A percentile compares a stretch with the other conserved stretches of the same genome.
phyloP scores from a whole-genome alignment of 1,140 invertebrate genomes.

The Triops cancriformis region DNA sequence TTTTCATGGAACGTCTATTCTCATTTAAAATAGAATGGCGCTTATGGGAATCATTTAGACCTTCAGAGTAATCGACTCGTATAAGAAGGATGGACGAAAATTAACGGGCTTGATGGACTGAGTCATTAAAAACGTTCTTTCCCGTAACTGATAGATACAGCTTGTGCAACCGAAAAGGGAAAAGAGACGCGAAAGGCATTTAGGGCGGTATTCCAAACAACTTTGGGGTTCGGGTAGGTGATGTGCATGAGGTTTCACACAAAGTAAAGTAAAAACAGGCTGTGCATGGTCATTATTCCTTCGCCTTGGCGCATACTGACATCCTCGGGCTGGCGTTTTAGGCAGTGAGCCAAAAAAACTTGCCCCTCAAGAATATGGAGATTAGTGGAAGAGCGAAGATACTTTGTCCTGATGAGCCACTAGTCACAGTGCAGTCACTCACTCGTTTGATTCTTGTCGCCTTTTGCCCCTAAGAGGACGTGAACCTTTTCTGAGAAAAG shows the following conservation, averaged over 20 bases:
- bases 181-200: neutral
- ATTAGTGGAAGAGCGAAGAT: neutral
- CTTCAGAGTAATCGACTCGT: neutral
- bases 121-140: neutral
- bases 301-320: neutral
- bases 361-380: neutral
- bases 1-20: neutral
- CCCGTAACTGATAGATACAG: neutral
- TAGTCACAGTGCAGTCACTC: neutral
- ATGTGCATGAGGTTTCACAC: constrained; percentile 13
- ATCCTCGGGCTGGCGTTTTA: neutral
- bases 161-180: neutral
- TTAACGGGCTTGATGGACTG: neutral
- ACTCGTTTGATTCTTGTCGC: neutral
- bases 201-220: constrained; percentile 5
- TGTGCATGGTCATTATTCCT: constrained; percentile 13
- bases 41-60: neutral
- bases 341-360: neutral
- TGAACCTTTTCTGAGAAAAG: too few relatives aligned
- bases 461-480: neutral
- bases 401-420: constrained; percentile 8
- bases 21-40: neutral
- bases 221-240: neutral
- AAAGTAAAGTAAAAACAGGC: constrained; percentile 11
- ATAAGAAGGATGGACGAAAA: neutral